A percentile compares a stretch with the other conserved stretches of the same genome.
Conservation (phyloP, 1,140 invertebrate species). For the Drosophila paulistorum region DNA sequence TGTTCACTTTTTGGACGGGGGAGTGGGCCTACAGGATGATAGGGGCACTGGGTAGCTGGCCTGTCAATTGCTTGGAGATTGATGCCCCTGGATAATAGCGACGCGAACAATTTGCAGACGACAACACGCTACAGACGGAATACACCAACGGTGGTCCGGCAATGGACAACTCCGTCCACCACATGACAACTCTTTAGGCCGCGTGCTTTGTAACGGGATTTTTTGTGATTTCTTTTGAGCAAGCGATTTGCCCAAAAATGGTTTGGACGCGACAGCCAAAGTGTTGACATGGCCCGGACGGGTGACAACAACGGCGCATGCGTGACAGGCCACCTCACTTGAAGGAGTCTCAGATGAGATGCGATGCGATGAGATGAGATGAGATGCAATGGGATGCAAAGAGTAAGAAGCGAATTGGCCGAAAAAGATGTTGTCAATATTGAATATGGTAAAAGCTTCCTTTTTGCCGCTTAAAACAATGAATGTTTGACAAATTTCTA, state of each 20-base stretch:
- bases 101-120: constrained; percentile 80
- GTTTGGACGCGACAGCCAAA: constrained; percentile 48
- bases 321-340: constrained; percentile 59
- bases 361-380: no score
- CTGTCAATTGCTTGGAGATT: constrained; percentile 76
- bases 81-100: constrained; percentile 80
- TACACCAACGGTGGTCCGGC: constrained; percentile 62
- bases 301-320: constrained; percentile 74
- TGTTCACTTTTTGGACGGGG: constrained; percentile 3
- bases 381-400: no score
- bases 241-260: constrained; percentile 80
- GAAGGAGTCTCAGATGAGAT: neutral
- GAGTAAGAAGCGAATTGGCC: neutral
- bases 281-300: constrained; percentile 67
- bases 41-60: constrained; percentile 21
- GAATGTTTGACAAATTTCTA: constrained; percentile 63
- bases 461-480: constrained; percentile 14
- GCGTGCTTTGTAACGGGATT: constrained; percentile 44
- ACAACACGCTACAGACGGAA: constrained; percentile 60
- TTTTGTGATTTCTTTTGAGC: constrained; percentile 40
- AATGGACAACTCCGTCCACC: constrained; percentile 53
- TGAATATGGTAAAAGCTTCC: constrained; percentile 66
- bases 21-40: constrained; percentile 5
- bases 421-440: constrained; percentile 5
- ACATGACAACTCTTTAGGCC: constrained; percentile 75